Evolutionary conservation across 1,140 invertebrate genomes (phyloP), one percentile per base, ranked within the genome.

Genomic region (Proales similis): DNA sequence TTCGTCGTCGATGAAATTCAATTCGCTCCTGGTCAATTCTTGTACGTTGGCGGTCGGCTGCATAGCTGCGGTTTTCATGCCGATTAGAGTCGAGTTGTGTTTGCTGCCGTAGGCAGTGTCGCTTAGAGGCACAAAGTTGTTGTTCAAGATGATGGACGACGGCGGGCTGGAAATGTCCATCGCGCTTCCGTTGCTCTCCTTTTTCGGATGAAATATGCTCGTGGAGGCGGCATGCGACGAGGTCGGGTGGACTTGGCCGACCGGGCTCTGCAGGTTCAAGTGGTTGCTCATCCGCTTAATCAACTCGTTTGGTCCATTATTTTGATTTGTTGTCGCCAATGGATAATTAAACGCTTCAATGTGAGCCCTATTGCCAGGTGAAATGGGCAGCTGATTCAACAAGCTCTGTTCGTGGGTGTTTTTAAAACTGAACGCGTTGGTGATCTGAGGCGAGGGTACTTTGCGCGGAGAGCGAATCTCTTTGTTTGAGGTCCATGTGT

Each of bases 401-500:
- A n/a, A n/a, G n/a, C n/a, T n/a, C n/a, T n/a, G n/a, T n/a, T n/a
- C n/a, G n/a, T n/a, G n/a, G n/a, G n/a, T n/a, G n/a, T n/a, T n/a
- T n/a, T n/a, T n/a, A n/a, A n/a, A n/a, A n/a, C n/a, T n/a, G n/a
- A 42, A 57, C 51, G 51, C 51, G 36, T 42, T 57, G 27, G 51
- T 42, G 30, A 61, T 61, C 47, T 61, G 38, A 24, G 53, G 53
- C 22, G 53, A 61, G 12, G 39, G 38, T 26, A 61, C 39, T 61
- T 61, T 61, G 30, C 53, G 14, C 11, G 53, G 53, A 22, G 53
- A 61, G 32, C 53, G 2, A 17, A 45, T 43, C 36, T 30, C 53
- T 19, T 61, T 61, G 47, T 61, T 61, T 57, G 39, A 42, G 11
- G 51, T 42, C 51, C 51, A 57, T 4, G 51, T 42, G 20, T 57